These are phyloP conservation scores for Cataglyphis albicans DNA, from an alignment of 2,888 invertebrate genomes.

Conservation along the genomic window DNA sequence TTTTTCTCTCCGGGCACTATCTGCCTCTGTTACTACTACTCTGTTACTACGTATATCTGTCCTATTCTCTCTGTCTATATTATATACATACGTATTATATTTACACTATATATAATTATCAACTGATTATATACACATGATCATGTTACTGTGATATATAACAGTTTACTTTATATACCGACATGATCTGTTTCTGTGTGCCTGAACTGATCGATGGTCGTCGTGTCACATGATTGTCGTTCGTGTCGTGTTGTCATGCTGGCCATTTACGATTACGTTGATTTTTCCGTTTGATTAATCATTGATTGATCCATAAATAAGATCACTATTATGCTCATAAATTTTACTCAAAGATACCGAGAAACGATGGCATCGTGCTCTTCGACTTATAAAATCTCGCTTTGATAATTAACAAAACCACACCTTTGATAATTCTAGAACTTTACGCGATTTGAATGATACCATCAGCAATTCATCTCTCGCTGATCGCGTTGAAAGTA, in stretches of 20 bases:
- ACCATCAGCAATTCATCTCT: neutral
- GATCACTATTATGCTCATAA: slow-evolving; percentile 2
- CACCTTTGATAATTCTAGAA: neutral
- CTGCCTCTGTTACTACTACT: slow-evolving; percentile 78
- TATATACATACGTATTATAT: slow-evolving; percentile 67
- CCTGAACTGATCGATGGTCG: slow-evolving; percentile 86
- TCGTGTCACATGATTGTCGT: slow-evolving; percentile 86
- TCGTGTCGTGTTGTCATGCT: slow-evolving; percentile 86
- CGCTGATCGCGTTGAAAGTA: neutral
- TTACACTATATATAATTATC: slow-evolving; percentile 75
- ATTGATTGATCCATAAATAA: slow-evolving; percentile 3
- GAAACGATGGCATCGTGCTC: neutral
- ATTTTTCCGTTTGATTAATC: slow-evolving; percentile 38
- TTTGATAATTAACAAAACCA: no score
- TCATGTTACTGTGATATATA: slow-evolving; percentile 69
- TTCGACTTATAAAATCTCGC: slow-evolving; percentile 2
- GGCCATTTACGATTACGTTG: slow-evolving; percentile 80
- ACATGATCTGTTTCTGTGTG: slow-evolving; percentile 85
- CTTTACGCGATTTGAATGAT: slow-evolving; percentile 9
- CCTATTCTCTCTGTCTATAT: slow-evolving; percentile 77
- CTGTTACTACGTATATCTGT: slow-evolving; percentile 74
- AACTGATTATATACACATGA: slow-evolving; percentile 69
- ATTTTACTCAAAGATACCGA: neutral
- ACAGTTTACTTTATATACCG: slow-evolving; percentile 75
- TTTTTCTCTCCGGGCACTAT: slow-evolving; percentile 78